Conservation (phyloP, 2,113 vertebrate genomes). For the Azemiops feae region DNA sequence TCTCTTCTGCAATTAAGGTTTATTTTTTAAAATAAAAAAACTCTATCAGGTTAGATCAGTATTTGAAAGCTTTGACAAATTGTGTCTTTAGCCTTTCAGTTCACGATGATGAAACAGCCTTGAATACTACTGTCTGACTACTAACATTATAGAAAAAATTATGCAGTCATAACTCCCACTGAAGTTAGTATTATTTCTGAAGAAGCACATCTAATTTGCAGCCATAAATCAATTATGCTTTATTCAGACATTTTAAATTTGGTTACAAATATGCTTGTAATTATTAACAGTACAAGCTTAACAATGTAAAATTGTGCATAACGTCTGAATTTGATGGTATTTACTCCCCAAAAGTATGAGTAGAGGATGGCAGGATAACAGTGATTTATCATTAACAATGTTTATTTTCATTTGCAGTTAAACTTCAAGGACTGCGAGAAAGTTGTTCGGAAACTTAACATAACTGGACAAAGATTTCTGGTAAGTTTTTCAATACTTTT, state of each 20-base stretch:
- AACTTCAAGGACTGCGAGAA: slow-evolving; percentile 87
- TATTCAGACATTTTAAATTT: background rate
- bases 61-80: background rate
- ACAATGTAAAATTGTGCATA: background rate
- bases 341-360: background rate
- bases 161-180: background rate
- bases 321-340: background rate
- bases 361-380: background rate
- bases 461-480: slow-evolving; percentile 87
- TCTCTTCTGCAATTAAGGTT: background rate
- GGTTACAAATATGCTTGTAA: background rate
- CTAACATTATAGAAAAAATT: background rate
- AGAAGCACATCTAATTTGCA: background rate
- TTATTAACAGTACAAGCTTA: background rate
- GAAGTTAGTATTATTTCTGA: background rate
- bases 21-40: background rate
- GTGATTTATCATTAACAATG: background rate
- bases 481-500: slow-evolving; percentile 71
- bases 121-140: background rate
- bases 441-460: slow-evolving; percentile 77
- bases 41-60: background rate
- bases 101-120: background rate
- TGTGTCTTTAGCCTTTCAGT: background rate
- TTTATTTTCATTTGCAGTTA: slow-evolving; percentile 67
- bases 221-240: background rate